Evolutionary conservation across 2,797 vertebrate genomes (phyloP).

Genomic region (Sebastes matsubarae): DNA sequence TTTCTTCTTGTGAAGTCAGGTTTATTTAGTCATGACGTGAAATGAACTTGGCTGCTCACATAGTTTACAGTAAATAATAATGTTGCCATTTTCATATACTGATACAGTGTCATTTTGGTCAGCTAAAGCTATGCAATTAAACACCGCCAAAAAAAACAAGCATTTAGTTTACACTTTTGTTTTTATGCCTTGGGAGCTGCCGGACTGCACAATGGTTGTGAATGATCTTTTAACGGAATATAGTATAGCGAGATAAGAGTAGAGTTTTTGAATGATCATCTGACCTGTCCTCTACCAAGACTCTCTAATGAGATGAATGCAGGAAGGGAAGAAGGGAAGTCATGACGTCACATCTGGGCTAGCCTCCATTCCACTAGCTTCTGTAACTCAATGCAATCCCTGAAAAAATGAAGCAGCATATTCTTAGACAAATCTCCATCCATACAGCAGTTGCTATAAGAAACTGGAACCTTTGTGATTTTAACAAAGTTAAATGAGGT

Average conservation of each 20-base stretch:
- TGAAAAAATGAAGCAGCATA: neutral
- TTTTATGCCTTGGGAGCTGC: neutral
- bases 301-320: neutral
- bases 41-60: neutral
- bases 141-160: neutral
- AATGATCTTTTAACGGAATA: neutral
- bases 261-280: neutral
- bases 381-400: neutral
- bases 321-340: neutral
- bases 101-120: neutral
- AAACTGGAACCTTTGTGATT: neutral
- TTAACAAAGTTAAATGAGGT: neutral
- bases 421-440: neutral
- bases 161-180: neutral
- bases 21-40: neutral
- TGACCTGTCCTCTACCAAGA: neutral
- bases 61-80: neutral
- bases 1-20: neutral
- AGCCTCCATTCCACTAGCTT: neutral
- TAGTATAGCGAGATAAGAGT: neutral
- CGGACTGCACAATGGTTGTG: neutral
- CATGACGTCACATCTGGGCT: neutral
- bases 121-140: neutral
- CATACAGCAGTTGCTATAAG: neutral
- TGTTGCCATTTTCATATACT: neutral